Percentiles rank a stretch among this genome's conserved stretches.
These are phyloP conservation scores for Manis crassicaudata DNA, from an alignment of 2,797 vertebrate species.

Conservation along the genomic window DNA sequence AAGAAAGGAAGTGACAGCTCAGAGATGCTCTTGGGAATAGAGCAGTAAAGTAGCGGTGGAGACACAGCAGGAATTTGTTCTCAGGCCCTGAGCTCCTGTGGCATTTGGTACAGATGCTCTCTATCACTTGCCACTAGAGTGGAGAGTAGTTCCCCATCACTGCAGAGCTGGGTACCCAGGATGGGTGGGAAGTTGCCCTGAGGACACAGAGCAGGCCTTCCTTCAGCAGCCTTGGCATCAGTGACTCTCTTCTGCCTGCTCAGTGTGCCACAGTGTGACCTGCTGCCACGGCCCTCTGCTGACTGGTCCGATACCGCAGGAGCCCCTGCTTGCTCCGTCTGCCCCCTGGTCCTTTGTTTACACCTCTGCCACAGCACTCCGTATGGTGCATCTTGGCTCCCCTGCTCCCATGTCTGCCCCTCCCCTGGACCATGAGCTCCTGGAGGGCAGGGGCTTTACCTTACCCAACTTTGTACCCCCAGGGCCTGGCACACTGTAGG, in stretches of 20 bases:
- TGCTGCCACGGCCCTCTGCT: not conserved
- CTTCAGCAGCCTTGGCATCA: not conserved
- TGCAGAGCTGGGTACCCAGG: not conserved
- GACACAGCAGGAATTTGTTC: not conserved
- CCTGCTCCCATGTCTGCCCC: slow-evolving; percentile 47
- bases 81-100: not conserved
- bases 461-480: slow-evolving; percentile 25
- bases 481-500: slow-evolving; percentile 59
- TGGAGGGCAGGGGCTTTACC: slow-evolving; percentile 39
- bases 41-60: not conserved
- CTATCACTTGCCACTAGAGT: not conserved
- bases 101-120: not conserved
- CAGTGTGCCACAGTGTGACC: not conserved
- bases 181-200: too few species aligned
- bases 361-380: slow-evolving; percentile 16
- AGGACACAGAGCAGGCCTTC: not conserved
- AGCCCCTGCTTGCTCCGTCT: not conserved
- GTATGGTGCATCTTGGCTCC: not conserved
- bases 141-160: not conserved
- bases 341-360: slow-evolving; percentile 52
- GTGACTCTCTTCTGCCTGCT: not conserved
- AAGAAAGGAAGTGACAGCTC: not conserved
- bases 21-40: not conserved
- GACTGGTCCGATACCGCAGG: not conserved
- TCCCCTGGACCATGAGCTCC: slow-evolving; percentile 64